Base-by-base conservation (phyloP, 2,797 vertebrate genomes). In the Pelochelys cantorii region DNA sequence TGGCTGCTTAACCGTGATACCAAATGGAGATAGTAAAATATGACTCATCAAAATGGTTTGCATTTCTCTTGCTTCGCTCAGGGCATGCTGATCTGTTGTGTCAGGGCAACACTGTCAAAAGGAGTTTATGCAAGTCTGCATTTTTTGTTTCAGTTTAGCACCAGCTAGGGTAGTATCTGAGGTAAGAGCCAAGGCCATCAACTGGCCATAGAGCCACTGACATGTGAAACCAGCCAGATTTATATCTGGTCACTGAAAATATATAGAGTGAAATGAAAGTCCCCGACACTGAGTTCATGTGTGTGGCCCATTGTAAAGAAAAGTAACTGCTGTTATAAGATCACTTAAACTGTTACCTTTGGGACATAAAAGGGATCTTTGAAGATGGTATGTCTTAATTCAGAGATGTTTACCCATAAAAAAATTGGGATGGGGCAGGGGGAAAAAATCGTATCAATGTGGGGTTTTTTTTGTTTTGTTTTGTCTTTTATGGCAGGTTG, bases 401-500 rank as follows among this genome's bases (percentile, higher is more conserved):
- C 78, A 96, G 97, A 97, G 98, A 96, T 96, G 96, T 97, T 98
- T 97, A 96, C 96, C 97, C 97, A 96, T 98, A 98, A 98, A 98
- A 94, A 96, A 86, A 89, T 93, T 96, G 95, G 91, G 90, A 57
- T 89, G 60, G 71, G 90, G 89, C 81, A 96, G 94, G 94, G 96
- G 90, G 91, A 86, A 95, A 95, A 94, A 94, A 94, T 97, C 87
- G 93, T 82, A 94, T 97, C 97, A 96, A 97, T 96, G 83, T 94
- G 87, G 4, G 42, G n/a, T n/a, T n/a, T n/a, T n/a, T 48, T 48
- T 48, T 48, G 42, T 48, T 48, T 48, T 77, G 0, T 60, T 92
- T 95, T 95, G 91, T 93, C 95, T 97, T 97, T 98, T 97, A 97
- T 95, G 94, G 96, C 48, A 94, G 95, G 74, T 93, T 84, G 78